Conservation (phyloP, 2,888 invertebrate genomes). For the Orchesella flavescens region DNA sequence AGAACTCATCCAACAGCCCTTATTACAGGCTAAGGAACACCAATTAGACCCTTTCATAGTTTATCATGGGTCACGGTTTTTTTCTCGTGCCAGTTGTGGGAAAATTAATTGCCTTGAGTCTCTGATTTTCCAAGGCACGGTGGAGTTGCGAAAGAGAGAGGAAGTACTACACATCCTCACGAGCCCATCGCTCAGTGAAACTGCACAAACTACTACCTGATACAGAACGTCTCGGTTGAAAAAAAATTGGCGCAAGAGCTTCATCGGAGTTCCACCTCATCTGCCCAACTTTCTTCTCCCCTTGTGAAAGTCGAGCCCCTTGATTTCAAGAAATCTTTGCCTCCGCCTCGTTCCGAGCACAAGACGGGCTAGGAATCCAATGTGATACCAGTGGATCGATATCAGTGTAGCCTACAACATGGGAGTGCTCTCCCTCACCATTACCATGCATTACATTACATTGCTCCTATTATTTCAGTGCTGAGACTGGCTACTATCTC, state of each 20-base stretch:
- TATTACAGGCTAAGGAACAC: constrained; percentile 39
- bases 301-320: constrained; percentile 55
- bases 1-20: constrained; percentile 59
- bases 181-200: constrained; percentile 71
- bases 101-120: constrained; percentile 65
- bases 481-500: constrained; percentile 14
- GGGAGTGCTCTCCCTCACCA: constrained; percentile 62
- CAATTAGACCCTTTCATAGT: constrained; percentile 52
- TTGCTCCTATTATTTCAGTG: constrained; percentile 24
- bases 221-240: constrained; percentile 50
- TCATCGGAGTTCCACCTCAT: constrained; percentile 57
- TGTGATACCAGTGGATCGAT: constrained; percentile 67
- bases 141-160: constrained; percentile 66
- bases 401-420: constrained; percentile 69
- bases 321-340: constrained; percentile 63
- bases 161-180: constrained; percentile 71
- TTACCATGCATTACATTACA: constrained; percentile 32
- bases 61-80: constrained; percentile 37
- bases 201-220: constrained; percentile 59
- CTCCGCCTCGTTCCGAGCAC: constrained; percentile 64
- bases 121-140: constrained; percentile 71
- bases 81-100: constrained; percentile 38
- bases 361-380: constrained; percentile 48
- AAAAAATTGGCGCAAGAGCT: constrained; percentile 64
- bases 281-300: constrained; percentile 61